Evolutionary conservation across 2,113 vertebrate species (phyloP), one percentile per base, ranked within the genome.

Genomic region (Hymenochirus boettgeri): DNA sequence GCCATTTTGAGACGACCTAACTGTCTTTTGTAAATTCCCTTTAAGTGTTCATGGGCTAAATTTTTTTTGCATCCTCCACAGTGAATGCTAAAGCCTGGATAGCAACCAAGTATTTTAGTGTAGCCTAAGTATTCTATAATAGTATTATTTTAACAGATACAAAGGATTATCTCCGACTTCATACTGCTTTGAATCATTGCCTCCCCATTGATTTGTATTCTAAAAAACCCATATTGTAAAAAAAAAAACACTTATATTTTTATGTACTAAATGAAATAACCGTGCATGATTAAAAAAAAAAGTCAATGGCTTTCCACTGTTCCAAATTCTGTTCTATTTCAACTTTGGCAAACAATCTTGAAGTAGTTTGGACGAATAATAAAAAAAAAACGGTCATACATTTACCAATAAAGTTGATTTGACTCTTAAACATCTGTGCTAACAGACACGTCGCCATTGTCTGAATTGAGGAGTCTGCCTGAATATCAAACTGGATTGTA

Each of bases 331-430:
- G 21, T 51, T 62, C 37, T 10, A 25, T 51, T n/a, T 25, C 22
- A 27, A 3, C 52, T 21, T 51, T 55, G 61, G 50, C 61, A 42
- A 17, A 18, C 17, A n/a, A 42, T 42, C 11, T n/a, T 42, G 39
- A 50, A 27, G 35, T 11, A 52, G 35, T 45, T 62, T 25, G 37
- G 53, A 54, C 60, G 52, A 9, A 8, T 12, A 15, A 17, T 5
- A 6, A n/a, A 15, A 15, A 15, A 15, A 4, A 2, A 18, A 42
- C 39, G 15, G 17, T n/a, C 39, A 42, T 17, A 23, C 48, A 42
- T 39, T 35, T 37, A 56, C 53, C 45, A 65, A 48, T 65, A 65
- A 65, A 65, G 42, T 57, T 65, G 62, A 56, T 56, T 22, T 26
- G 26, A 21, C 18, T 29, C 53, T 47, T 47, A 24, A 65, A 46